These are phyloP conservation scores for Amiota communis DNA, from an alignment of 2,888 invertebrate genomes.

Conservation along the genomic window DNA sequence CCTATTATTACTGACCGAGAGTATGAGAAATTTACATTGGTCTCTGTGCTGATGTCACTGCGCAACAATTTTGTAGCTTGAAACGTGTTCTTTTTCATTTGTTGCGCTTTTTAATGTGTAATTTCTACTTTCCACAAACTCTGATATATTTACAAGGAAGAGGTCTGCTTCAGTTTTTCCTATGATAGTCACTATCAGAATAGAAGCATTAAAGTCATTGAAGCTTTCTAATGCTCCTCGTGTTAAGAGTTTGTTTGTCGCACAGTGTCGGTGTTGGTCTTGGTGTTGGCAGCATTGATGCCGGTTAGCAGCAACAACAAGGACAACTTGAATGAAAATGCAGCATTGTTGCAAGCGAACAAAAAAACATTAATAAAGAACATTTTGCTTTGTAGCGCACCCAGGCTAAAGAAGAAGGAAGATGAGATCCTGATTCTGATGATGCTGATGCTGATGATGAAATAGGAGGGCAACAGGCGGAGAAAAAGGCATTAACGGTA, in stretches of 20 bases:
- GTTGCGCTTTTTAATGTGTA: conserved; percentile 29
- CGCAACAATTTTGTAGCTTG: conserved; percentile 13
- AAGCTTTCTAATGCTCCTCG: not conserved
- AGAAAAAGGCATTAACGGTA: not conserved
- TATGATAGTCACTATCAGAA: not conserved
- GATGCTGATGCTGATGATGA: conserved; percentile 53
- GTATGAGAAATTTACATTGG: conserved; percentile 26
- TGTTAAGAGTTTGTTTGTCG: conserved; percentile 29
- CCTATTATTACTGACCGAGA: not conserved
- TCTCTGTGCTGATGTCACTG: conserved; percentile 40
- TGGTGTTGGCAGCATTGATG: conserved; percentile 31
- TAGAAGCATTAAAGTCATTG: not conserved
- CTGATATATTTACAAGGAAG: conserved; percentile 27
- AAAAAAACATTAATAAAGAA: conserved; percentile 66
- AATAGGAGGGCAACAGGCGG: not conserved
- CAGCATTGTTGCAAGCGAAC: conserved; percentile 58
- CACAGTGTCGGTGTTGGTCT: conserved; percentile 33
- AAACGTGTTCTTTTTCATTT: conserved; percentile 18
- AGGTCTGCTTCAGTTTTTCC: not conserved
- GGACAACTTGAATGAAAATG: not conserved
- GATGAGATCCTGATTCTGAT: conserved; percentile 47
- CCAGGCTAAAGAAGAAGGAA: conserved; percentile 42
- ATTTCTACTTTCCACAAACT: not conserved
- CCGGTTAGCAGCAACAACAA: conserved; percentile 28
- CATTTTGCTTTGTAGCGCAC: conserved; percentile 34